Conservation (phyloP, 2,113 vertebrate genomes). For the Campylorhamphus procurvoides region DNA sequence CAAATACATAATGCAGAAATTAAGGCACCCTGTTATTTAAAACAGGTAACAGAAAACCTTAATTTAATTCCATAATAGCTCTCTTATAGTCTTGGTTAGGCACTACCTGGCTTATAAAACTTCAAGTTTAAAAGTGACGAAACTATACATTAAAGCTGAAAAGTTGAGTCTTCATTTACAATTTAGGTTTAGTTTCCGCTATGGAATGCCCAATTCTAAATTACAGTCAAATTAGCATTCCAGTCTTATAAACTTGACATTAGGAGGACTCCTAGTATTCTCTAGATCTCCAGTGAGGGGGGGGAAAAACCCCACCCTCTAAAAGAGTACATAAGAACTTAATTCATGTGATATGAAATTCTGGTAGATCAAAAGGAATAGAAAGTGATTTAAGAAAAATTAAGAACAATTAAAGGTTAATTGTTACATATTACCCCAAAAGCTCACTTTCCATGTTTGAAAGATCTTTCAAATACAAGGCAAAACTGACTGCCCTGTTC, state of each 20-base stretch:
- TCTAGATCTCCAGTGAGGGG: neutral
- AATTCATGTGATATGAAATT: neutral
- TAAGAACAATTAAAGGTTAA: neutral
- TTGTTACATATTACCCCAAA: neutral
- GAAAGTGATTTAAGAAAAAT: neutral
- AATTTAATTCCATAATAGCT: neutral
- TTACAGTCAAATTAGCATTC: neutral
- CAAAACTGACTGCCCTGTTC: neutral
- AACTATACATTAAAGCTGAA: neutral
- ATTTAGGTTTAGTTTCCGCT: neutral
- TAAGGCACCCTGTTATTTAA: neutral
- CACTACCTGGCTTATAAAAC: neutral
- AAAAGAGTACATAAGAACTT: neutral
- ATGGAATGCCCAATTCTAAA: neutral
- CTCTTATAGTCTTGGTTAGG: neutral
- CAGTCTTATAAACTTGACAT: neutral
- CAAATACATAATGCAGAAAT: neutral
- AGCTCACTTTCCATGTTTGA: neutral
- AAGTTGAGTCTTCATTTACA: neutral
- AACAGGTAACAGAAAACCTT: slow-evolving; percentile 13
- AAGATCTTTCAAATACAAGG: neutral
- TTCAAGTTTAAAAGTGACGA: neutral
- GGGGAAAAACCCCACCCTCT: neutral
- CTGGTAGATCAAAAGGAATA: neutral
- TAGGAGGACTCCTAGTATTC: neutral